Evolutionary conservation across 2,888 invertebrate species (phyloP).

Genomic region (Spialia ferax): DNA sequence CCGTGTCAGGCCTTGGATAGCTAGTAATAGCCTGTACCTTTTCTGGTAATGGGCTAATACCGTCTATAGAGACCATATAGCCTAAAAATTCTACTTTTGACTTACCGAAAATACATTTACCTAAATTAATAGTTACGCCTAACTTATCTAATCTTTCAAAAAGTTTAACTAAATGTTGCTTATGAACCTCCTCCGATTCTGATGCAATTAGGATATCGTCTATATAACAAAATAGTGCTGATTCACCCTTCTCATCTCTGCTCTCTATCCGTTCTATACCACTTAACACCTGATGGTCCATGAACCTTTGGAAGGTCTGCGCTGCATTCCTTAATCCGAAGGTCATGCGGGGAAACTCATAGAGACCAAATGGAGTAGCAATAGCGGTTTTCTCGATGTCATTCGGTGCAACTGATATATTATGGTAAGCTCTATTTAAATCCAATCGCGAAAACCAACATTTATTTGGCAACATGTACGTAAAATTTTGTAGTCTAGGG

Average conservation of each 20-base stretch:
- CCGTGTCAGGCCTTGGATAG: constrained; percentile 4
- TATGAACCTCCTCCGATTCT: constrained; percentile 42
- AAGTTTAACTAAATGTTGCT: constrained; percentile 37
- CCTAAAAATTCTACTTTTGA: constrained; percentile 3
- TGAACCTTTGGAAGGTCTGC: constrained; percentile 34
- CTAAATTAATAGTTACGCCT: constrained; percentile 5
- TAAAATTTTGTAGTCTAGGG: too few relatives aligned
- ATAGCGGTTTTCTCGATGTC: too few relatives aligned
- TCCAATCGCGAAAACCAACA: too few relatives aligned
- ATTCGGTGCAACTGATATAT: too few relatives aligned
- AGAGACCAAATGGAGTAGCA: too few relatives aligned
- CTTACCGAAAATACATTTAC: neutral
- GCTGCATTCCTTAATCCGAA: constrained; percentile 42
- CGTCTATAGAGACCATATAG: neutral
- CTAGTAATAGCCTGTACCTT: neutral
- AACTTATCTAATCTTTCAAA: constrained; percentile 40
- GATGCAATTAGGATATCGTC: neutral
- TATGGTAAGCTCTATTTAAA: too few relatives aligned
- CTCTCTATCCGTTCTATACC: neutral
- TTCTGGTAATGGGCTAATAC: neutral
- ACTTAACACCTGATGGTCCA: constrained; percentile 1
- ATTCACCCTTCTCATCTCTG: neutral
- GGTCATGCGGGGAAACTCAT: constrained; percentile 39
- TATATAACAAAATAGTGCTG: constrained; percentile 9
- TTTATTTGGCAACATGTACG: too few relatives aligned